phyloP scores from a whole-genome alignment of 2,113 vertebrate species.

The Struthidea cinerea region DNA sequence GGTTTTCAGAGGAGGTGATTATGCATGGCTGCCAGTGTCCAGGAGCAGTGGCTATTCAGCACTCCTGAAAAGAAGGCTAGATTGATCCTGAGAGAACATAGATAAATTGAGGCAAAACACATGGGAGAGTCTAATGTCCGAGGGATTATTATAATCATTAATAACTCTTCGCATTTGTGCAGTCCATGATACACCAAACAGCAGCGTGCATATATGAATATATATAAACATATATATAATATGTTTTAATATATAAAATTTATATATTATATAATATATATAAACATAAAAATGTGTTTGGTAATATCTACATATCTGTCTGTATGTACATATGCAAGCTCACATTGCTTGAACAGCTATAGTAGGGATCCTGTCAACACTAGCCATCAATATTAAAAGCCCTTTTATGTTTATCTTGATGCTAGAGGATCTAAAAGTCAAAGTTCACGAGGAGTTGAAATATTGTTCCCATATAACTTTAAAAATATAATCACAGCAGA shows the following conservation, averaged over 20 bases:
- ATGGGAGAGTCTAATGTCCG: not conserved
- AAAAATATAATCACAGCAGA: not conserved
- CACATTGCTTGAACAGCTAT: not conserved
- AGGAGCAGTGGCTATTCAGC: not conserved
- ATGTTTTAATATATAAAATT: too few species aligned
- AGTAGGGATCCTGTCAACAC: not conserved
- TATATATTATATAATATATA: not conserved
- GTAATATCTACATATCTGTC: not conserved
- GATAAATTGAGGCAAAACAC: not conserved
- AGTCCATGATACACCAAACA: not conserved
- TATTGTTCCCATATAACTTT: not conserved
- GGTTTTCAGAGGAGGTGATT: not conserved
- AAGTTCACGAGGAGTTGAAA: not conserved
- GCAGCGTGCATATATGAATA: not conserved
- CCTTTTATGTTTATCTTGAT: not conserved
- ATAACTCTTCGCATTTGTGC: not conserved
- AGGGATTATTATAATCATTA: not conserved
- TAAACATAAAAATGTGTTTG: not conserved
- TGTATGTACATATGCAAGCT: not conserved
- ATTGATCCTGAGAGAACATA: not conserved
- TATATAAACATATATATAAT: not conserved
- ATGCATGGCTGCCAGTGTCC: not conserved
- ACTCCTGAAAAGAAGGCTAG: not conserved
- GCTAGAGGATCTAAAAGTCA: not conserved
- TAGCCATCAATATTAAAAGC: not conserved